Percentiles rank a stretch among this genome's conserved stretches.
Evolutionary conservation across 2,888 invertebrate genomes (phyloP).

Genomic region (Eumerus sabulonum): DNA sequence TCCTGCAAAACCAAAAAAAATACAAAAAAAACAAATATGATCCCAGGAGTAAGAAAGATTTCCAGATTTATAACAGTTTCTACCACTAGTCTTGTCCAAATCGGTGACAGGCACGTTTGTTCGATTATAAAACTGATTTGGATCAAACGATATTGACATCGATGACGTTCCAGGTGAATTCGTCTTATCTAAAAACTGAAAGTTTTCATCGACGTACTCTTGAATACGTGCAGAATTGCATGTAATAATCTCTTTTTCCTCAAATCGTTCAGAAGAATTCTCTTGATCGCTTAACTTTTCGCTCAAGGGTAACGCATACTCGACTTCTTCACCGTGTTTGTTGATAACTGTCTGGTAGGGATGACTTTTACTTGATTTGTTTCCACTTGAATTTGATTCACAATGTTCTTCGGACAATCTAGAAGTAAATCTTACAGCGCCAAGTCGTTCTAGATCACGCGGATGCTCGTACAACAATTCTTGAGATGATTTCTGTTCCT

Average conservation of each 20-base stretch:
- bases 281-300: slow-evolving; percentile 58
- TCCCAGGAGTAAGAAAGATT: not conserved
- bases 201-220: slow-evolving; percentile 48
- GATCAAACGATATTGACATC: slow-evolving; percentile 32
- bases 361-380: slow-evolving; percentile 42
- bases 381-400: slow-evolving; percentile 27
- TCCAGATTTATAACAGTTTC: not conserved
- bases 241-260: too few relatives aligned
- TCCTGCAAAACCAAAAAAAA: slow-evolving; percentile 17
- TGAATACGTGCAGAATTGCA: slow-evolving; percentile 30
- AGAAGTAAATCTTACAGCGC: slow-evolving; percentile 29
- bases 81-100: slow-evolving; percentile 70
- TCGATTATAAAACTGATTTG: slow-evolving; percentile 15
- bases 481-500: slow-evolving; percentile 21
- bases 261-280: not conserved
- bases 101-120: slow-evolving; percentile 69
- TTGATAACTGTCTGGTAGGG: slow-evolving; percentile 71
- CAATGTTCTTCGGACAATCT: not conserved
- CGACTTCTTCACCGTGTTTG: slow-evolving; percentile 71
- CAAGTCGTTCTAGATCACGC: slow-evolving; percentile 31
- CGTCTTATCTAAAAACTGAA: slow-evolving; percentile 50
- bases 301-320: slow-evolving; percentile 71
- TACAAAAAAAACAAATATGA: too few relatives aligned
- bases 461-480: slow-evolving; percentile 44
- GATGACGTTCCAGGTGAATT: slow-evolving; percentile 29